Evolutionary conservation across 1,140 invertebrate genomes (phyloP), one percentile per base, ranked within the genome.

Genomic region (Mycetomoellerius zeteki): DNA sequence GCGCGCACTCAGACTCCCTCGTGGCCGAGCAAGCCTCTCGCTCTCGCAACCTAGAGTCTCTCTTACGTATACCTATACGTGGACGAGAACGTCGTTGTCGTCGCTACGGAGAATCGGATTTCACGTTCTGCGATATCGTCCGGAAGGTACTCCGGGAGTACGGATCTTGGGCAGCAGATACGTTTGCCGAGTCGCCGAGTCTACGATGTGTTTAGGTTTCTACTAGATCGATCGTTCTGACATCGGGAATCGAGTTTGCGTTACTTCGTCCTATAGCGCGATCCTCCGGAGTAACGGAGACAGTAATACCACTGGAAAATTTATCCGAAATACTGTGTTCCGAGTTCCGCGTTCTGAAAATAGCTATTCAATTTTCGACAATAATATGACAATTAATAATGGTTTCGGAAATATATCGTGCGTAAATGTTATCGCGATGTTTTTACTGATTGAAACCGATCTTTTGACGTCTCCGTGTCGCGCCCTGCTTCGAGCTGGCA

Each of bases 21-120:
- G 86, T 73, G 81, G 64, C 64, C 76, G 81, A 77, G 47, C 80
- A 30, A 77, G 81, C 37, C 75, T 88, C 86, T 90, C 88, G 30
- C 88, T 89, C 81, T 77, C 81, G 16, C 81, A 62, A 64, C 33
- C 85, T 33, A 12, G 16, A 58, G 33, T 76, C 76, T 86, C 87
- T 73, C 37, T 21, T 81, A 69, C 62, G 37, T 69, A 54, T n/a
- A 21, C 21, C 19, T 65, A 65, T 80, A 72, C 58, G 50, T 37
- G 58, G 10, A 87, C 33, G 64, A 65, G 54, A 50, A 60, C 56
- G 37, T 30, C 54, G 67, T 69, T 77, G 71, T 52, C 52, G 71
- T 77, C 56, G 86, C 71, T 76, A 64, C 33, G 56, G 27, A 71
- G 65, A 72, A 78, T 78, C 73, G 82, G 73, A 85, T 85, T 78